Evolutionary conservation across 2,113 vertebrate genomes (phyloP), one percentile per base, ranked within the genome.

Genomic region (Malurus alboscapulatus): DNA sequence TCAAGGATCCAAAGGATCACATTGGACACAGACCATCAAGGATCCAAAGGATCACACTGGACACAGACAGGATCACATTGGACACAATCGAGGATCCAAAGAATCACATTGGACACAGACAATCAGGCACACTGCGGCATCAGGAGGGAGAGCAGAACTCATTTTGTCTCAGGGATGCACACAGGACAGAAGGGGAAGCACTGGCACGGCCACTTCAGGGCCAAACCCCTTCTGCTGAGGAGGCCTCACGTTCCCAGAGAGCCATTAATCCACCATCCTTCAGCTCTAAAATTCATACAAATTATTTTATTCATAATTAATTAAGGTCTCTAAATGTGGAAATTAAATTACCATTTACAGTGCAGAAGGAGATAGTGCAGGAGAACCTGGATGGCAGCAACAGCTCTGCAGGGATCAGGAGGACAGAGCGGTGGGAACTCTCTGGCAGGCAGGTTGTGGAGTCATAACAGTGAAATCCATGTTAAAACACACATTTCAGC

Each of bases 341-440:
- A 94, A 85, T 95, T 76, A 91, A 89, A 87, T 93, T 79, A 82
- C 61, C 62, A 62, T 87, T 91, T 84, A 55, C 54, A 48, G 74
- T 24, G 47, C 66, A 87, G 77, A 58, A 91, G 55, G 62, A 89
- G 62, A 58, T 48, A 12, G 67, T 42, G 29, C 66, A 85, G 62
- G 57, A 88, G 78, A 93, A 58, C 20, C 83, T 36, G 82, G 74
- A 88, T 10, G 93, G 82, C 48, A 85, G 71, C 3, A 12, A 76
- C 12, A 75, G 81, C 53, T 69, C 89, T 66, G 42, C 51, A 36
- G 1, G 14, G 79, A 93, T 51, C 62, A 51, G 68, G 75, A 62
- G 13, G 38, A 72, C 17, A 2, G 9, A 18, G 54, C n/a, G 18
- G 51, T 79, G 76, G 76, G 34, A 38, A 29, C n/a, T 87, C 76